Evolutionary conservation across 2,113 vertebrate species (phyloP).

Genomic region (Pseudopipra pipra): DNA sequence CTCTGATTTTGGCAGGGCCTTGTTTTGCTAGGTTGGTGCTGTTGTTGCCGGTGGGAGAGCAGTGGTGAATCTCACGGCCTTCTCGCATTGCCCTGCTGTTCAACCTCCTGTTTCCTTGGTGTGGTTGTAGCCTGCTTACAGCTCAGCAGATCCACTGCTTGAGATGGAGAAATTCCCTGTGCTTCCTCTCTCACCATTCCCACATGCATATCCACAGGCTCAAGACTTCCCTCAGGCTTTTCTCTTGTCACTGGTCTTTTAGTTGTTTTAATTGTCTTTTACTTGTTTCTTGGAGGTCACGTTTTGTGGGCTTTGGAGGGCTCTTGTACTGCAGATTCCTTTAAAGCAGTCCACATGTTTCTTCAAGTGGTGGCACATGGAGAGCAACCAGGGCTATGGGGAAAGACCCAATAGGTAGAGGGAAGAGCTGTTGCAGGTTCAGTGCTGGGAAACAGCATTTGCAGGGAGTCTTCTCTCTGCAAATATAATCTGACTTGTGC

Average conservation of each 20-base stretch:
- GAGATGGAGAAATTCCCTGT: background rate
- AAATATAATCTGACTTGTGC: background rate
- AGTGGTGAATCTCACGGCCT: background rate
- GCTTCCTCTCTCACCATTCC: fast-evolving
- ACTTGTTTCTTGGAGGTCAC: background rate
- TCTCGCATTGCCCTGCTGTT: fast-evolving
- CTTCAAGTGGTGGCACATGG: background rate
- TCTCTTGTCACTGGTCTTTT: background rate
- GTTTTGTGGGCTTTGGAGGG: background rate
- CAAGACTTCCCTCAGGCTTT: fast-evolving
- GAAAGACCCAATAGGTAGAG: background rate
- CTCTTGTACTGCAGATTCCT: background rate
- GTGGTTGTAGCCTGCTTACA: background rate
- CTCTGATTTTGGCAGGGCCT: background rate
- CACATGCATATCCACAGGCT: fast-evolving
- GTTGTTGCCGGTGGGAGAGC: background rate
- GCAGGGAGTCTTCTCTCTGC: background rate
- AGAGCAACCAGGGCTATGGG: background rate
- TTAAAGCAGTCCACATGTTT: background rate
- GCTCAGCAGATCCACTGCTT: background rate
- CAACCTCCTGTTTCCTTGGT: background rate
- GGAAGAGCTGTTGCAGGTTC: background rate
- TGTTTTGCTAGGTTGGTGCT: background rate
- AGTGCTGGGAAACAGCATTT: background rate
- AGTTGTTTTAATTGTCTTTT: background rate